phyloP scores from a whole-genome alignment of 2,888 invertebrate genomes.

The Amaurobius ferox region DNA sequence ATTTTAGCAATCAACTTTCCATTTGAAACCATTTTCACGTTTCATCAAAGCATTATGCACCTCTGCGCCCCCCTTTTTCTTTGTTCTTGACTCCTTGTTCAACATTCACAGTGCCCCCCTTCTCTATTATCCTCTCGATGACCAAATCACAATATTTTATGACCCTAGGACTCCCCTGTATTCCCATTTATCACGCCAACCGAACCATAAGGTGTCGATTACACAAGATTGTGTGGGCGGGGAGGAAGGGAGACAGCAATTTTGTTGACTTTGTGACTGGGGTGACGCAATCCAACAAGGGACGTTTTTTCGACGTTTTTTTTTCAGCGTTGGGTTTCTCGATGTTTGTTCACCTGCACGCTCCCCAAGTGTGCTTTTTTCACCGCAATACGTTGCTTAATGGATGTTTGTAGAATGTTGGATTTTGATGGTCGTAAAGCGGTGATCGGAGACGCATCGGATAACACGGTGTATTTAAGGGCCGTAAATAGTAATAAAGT shows the following conservation, averaged over 20 bases:
- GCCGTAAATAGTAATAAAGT: slow-evolving; percentile 2
- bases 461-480: not conserved
- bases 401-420: slow-evolving; percentile 31
- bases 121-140: slow-evolving; percentile 20
- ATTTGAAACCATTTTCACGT: slow-evolving; percentile 1
- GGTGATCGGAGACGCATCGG: not conserved
- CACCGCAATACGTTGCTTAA: slow-evolving; percentile 19
- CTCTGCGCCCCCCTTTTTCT: not conserved
- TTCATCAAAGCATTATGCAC: not conserved
- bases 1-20: not conserved
- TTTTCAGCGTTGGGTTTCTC: slow-evolving; percentile 34
- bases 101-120: not conserved
- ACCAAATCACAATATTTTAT: slow-evolving; percentile 70
- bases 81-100: slow-evolving; percentile 3
- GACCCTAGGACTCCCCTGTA: slow-evolving; percentile 38
- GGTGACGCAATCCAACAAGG: not conserved
- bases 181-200: slow-evolving; percentile 54
- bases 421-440: slow-evolving; percentile 9
- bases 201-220: slow-evolving; percentile 12
- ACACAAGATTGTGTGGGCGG: not conserved
- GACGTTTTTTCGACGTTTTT: slow-evolving; percentile 24
- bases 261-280: not conserved
- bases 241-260: not conserved
- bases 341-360: slow-evolving; percentile 63
- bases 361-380: not conserved